Evolutionary conservation across 2,113 vertebrate species (phyloP).

Genomic region (Nothoprocta perdicaria): DNA sequence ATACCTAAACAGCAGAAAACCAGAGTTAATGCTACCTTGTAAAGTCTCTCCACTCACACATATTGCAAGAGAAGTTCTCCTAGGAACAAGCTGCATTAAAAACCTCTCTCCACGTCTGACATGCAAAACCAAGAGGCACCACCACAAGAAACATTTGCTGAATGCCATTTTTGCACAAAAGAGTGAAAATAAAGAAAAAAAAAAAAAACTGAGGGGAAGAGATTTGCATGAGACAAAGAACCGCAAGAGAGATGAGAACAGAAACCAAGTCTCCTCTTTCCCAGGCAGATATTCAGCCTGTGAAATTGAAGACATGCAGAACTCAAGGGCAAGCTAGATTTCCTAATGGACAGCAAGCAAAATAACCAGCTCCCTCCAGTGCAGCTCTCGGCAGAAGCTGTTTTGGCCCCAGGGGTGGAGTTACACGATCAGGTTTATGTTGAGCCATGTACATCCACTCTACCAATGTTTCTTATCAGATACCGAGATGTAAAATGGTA

Average conservation of each 20-base stretch:
- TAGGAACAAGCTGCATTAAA: background rate
- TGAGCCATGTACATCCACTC: background rate
- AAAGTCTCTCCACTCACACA: background rate
- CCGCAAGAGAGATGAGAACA: background rate
- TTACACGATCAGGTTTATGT: background rate
- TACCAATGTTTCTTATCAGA: background rate
- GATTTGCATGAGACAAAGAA: background rate
- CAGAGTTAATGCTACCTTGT: background rate
- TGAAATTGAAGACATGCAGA: background rate
- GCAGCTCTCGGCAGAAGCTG: background rate
- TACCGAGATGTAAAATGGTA: background rate
- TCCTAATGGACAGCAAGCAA: background rate
- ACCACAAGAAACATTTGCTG: background rate
- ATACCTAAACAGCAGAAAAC: constrained; percentile 78
- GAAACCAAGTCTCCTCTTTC: background rate
- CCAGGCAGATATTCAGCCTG: background rate
- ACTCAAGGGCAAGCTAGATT: background rate
- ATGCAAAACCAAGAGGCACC: background rate
- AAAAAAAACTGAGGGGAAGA: background rate
- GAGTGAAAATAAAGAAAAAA: background rate
- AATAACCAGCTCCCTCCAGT: background rate
- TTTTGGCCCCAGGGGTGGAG: background rate
- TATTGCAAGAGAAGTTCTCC: background rate
- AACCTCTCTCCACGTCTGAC: background rate
- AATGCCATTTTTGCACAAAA: background rate